Conservation (phyloP, 2,113 vertebrate genomes). For the Rhinolophus sinicus region DNA sequence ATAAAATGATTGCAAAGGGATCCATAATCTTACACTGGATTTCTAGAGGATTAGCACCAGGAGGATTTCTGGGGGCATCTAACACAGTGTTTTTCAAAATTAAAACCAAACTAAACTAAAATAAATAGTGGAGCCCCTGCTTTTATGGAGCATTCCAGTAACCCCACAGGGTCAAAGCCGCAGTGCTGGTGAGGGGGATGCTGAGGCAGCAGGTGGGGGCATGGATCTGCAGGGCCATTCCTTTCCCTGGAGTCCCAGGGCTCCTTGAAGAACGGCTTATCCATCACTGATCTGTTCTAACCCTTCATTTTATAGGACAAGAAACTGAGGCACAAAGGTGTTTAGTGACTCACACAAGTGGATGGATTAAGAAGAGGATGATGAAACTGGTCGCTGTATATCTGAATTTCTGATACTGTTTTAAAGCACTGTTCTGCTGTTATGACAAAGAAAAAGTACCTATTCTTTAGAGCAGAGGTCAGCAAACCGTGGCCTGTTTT, state of each 20-base stretch:
- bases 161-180: background rate
- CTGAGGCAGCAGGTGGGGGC: too few species aligned
- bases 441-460: background rate
- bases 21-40: background rate
- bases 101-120: background rate
- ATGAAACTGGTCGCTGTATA: background rate
- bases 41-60: background rate
- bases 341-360: background rate
- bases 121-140: background rate
- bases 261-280: background rate
- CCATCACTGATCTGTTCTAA: background rate
- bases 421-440: background rate
- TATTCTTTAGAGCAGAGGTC: background rate
- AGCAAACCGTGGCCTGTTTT: background rate
- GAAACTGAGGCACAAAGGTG: background rate
- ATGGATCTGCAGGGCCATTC: rapidly evolving
- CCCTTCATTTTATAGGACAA: background rate
- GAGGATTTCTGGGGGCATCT: background rate
- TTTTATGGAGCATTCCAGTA: background rate
- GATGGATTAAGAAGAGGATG: background rate
- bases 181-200: background rate
- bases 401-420: background rate
- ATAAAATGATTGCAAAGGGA: background rate
- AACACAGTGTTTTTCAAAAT: background rate
- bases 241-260: background rate